Evolutionary conservation across 2,888 invertebrate genomes (phyloP), one percentile per base, ranked within the genome.

Genomic region (Amblyteles armatorius): DNA sequence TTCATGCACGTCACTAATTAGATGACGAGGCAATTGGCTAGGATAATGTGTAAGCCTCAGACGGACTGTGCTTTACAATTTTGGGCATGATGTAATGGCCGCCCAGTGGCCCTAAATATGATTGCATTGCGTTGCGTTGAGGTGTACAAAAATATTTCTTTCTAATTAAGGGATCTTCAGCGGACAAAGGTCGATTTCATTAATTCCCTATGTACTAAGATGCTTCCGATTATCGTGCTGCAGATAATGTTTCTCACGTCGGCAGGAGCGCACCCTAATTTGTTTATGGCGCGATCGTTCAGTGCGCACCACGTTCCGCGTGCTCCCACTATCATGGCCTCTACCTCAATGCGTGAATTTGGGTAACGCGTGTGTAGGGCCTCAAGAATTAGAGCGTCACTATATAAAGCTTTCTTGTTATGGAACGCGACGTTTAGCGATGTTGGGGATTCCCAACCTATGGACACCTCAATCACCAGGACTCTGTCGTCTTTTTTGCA

Each of bases 391-490:
- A 13, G 48, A 5, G 68, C 50, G 19, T 74, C 74, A n/a, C 76
- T 74, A 72, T 88, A 87, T 0, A 65, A 40, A 0, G 78, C 77
- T 13, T 65, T 76, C 11, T 88, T 88, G 6, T 82, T 40, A 4
- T 79, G 50, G 26, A 63, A 83, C 0, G 86, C 40, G n/a, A 69
- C 74, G 0, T 52, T 19, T 1, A 87, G 82, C 2, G 83, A 63
- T 2, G 22, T 29, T 0, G 88, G 87, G 2, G 79, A 65, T 71
- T 88, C 86, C 88, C 88, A 88, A 0, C 71, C 63, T 0, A 88
- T 86, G 6, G 90, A 87, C 0, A 92, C 90, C 68, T 92, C 91
- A 88, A 90, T 87, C 88, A 91, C 88, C 77, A 87, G 79, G 79
- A 88, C 88, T 89, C 87, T 55, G 82, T 76, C 88, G 87, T 83